These are phyloP conservation scores for Nanorana parkeri DNA, from an alignment of 2,113 vertebrate species.

Conservation along the genomic window DNA sequence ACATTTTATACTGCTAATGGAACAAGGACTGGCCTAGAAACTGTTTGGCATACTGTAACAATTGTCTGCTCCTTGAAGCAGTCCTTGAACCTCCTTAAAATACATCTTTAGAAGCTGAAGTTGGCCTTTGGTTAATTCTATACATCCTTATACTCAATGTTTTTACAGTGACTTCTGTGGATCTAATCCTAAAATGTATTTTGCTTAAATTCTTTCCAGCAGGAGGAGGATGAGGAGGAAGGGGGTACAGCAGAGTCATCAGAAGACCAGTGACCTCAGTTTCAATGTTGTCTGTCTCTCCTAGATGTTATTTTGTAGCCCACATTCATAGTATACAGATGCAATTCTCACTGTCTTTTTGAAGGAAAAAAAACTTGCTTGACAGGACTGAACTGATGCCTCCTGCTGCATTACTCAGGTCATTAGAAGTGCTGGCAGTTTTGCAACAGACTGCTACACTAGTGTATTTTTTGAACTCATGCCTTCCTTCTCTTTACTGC, in stretches of 20 bases:
- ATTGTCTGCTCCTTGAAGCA: no score
- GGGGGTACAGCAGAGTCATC: slow-evolving; percentile 35
- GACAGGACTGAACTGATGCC: background rate
- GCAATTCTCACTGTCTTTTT: background rate
- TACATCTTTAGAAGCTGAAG: no score
- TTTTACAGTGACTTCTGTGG: no score
- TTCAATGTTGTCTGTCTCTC: no score
- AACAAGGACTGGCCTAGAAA: no score
- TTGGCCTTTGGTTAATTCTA: no score
- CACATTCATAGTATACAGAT: background rate
- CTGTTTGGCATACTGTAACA: no score
- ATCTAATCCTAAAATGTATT: no score
- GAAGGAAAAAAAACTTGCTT: background rate
- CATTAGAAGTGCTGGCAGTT: slow-evolving; percentile 11
- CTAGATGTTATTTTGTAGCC: background rate
- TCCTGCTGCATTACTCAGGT: slow-evolving; percentile 18
- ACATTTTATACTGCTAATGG: no score
- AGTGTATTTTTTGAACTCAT: background rate
- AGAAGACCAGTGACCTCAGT: slow-evolving; percentile 24
- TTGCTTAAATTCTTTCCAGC: background rate
- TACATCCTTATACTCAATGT: no score
- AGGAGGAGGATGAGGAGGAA: background rate
- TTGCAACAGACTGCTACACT: background rate
- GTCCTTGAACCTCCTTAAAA: no score
- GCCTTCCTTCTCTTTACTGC: slow-evolving; percentile 10